Percentiles rank a stretch among this genome's conserved stretches.
phyloP scores from a whole-genome alignment of 2,113 vertebrate genomes.

The Microcebus tavaratra region DNA sequence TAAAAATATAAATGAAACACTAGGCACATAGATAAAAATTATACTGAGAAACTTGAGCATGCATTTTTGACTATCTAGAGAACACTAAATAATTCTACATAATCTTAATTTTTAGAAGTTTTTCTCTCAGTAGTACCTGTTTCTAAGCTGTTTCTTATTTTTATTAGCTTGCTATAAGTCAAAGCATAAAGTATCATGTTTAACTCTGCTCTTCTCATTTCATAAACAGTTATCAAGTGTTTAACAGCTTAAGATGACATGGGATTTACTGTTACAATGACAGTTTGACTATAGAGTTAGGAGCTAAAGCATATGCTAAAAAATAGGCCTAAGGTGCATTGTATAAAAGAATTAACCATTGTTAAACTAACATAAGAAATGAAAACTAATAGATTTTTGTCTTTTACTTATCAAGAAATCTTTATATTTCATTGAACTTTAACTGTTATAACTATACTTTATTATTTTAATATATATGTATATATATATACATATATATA shows the following conservation, averaged over 20 bases:
- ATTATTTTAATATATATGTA: background rate
- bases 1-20: background rate
- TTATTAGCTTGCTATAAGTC: background rate
- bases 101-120: background rate
- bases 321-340: background rate
- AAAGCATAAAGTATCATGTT: background rate
- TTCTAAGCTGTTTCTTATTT: background rate
- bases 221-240: background rate
- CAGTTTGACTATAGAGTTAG: background rate
- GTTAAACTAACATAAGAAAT: conserved; percentile 17
- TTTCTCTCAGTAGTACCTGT: background rate
- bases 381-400: background rate
- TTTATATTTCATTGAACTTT: conserved; percentile 5
- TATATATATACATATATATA: background rate
- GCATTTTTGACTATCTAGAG: background rate
- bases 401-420: background rate
- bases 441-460: background rate
- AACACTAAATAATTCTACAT: background rate
- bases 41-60: background rate
- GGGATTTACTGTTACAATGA: background rate
- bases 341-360: background rate
- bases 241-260: background rate
- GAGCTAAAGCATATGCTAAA: background rate
- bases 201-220: background rate
- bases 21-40: background rate